Evolutionary conservation across 2,113 vertebrate species (phyloP).

Genomic region (Peromyscus polionotus): DNA sequence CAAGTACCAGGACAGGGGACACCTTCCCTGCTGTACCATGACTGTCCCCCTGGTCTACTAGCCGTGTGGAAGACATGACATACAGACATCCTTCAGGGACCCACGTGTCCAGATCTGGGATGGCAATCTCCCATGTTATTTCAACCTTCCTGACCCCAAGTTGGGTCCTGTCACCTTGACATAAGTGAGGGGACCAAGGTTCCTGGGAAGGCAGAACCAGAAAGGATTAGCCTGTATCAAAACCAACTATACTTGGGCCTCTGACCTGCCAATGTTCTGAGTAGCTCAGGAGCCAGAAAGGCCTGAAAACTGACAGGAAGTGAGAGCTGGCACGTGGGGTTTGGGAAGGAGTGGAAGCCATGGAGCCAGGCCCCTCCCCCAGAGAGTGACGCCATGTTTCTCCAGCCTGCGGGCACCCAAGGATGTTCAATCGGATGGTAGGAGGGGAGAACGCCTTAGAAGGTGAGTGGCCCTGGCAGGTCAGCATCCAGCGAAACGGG

Average conservation of each 20-base stretch:
- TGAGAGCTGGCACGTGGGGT: background rate
- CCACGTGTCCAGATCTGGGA: background rate
- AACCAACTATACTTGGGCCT: background rate
- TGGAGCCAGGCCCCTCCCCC: too few species aligned
- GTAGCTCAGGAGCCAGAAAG: background rate
- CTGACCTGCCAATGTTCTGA: background rate
- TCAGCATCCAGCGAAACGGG: constrained; percentile 82
- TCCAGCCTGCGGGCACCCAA: constrained; percentile 80
- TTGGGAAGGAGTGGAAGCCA: too few species aligned
- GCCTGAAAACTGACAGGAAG: background rate
- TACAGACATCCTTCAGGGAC: background rate
- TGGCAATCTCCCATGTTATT: background rate
- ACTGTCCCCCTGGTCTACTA: background rate
- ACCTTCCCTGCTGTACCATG: background rate
- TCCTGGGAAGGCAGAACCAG: too few species aligned
- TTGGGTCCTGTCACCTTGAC: background rate
- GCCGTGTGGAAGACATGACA: too few species aligned
- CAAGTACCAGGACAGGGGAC: background rate
- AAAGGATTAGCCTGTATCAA: background rate
- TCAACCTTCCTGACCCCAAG: background rate
- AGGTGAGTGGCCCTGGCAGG: constrained; percentile 88
- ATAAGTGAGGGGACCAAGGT: background rate
- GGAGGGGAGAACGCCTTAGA: constrained; percentile 70
- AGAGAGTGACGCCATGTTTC: background rate
- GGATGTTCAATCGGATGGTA: constrained; percentile 78